phyloP scores from a whole-genome alignment of 1,140 invertebrate genomes.

The Scaptomyza montana region DNA sequence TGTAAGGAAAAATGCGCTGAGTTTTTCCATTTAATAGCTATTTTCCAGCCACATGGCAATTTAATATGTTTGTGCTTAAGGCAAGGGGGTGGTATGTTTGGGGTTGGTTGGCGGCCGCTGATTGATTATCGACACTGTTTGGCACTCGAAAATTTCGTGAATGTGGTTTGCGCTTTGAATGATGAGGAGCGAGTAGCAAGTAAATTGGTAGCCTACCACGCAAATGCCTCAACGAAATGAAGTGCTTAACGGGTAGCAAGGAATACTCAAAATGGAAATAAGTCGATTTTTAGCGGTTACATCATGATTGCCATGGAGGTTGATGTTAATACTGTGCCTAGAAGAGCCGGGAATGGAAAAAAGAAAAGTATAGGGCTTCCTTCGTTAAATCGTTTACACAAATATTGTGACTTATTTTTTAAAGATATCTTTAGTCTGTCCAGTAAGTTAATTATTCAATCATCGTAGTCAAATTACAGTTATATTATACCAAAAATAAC shows the following conservation, averaged over 20 bases:
- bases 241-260: not conserved
- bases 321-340: not conserved
- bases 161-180: conserved; percentile 41
- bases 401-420: no score
- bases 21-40: not conserved
- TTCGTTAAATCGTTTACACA: no score
- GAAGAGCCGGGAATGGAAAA: no score
- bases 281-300: not conserved
- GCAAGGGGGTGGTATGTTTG: not conserved
- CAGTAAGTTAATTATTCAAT: no score
- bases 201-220: not conserved
- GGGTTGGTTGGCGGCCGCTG: conserved; percentile 33
- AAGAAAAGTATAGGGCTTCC: no score
- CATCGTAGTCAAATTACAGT: no score
- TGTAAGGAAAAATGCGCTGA: not conserved
- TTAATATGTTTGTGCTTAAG: not conserved
- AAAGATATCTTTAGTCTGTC: no score
- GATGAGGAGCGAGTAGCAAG: conserved; percentile 37
- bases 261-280: not conserved
- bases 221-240: conserved; percentile 20
- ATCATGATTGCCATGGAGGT: not conserved
- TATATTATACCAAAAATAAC: no score
- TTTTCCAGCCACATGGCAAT: conserved; percentile 5
- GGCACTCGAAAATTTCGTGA: conserved; percentile 55
- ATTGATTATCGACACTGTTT: conserved; percentile 76